phyloP scores from a whole-genome alignment of 2,113 vertebrate species.

The Epinephelus cyanopodus region DNA sequence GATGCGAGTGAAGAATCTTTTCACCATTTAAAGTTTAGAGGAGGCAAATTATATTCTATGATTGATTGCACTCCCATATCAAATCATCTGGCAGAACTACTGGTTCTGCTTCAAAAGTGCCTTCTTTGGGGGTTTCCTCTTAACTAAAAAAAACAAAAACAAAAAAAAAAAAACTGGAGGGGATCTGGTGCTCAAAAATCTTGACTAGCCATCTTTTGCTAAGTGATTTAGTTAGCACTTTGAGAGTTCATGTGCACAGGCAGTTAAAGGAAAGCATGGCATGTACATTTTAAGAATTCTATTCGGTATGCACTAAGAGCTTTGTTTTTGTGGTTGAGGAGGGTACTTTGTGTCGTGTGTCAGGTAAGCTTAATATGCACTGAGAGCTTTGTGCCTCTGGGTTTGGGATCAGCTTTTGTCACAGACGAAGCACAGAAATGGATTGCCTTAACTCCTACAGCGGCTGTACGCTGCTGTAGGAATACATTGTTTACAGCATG shows the following conservation, averaged over 20 bases:
- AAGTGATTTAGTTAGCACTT: conserved; percentile 61
- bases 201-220: conserved; percentile 75
- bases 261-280: conserved; percentile 46
- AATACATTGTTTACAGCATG: conserved; percentile 80
- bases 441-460: conserved; percentile 82
- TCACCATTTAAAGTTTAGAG: conserved; percentile 59
- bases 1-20: conserved; percentile 46
- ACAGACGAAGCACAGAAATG: conserved; percentile 72
- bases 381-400: conserved; percentile 76
- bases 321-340: conserved; percentile 51
- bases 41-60: conserved; percentile 68
- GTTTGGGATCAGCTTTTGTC: conserved; percentile 69
- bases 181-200: conserved; percentile 75
- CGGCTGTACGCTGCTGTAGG: conserved; percentile 48
- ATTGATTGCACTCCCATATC: conserved; percentile 79
- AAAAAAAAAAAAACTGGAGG: conserved; percentile 33
- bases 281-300: conserved; percentile 55
- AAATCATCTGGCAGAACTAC: conserved; percentile 79
- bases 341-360: conserved; percentile 58
- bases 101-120: conserved; percentile 86
- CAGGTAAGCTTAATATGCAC: conserved; percentile 76
- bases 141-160: conserved; percentile 51
- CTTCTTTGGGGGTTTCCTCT: conserved; percentile 84
- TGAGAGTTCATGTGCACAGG: conserved; percentile 55
- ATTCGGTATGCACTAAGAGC: conserved; percentile 56